Evolutionary conservation across 1,140 invertebrate genomes (phyloP).

Genomic region (Scaptodrosophila lebanonensis): DNA sequence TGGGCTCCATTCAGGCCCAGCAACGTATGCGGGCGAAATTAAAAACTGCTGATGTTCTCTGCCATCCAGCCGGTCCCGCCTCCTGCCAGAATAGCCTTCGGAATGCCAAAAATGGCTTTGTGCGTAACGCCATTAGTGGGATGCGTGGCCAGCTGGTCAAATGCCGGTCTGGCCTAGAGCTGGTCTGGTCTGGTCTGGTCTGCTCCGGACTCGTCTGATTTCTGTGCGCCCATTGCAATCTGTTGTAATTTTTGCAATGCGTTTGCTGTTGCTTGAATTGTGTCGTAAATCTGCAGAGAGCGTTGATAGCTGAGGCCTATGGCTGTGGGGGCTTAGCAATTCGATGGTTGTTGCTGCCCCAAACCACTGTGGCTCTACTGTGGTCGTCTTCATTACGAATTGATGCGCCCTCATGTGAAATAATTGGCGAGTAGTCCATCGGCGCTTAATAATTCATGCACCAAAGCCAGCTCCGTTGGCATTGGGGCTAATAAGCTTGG

Average conservation of each 20-base stretch:
- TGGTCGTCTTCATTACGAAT: constrained; percentile 52
- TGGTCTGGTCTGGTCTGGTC: too few species aligned
- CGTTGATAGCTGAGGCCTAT: too few species aligned
- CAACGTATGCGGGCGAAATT: constrained; percentile 49
- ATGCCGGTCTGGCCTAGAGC: too few species aligned
- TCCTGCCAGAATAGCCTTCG: constrained; percentile 1
- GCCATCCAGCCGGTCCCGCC: constrained; percentile 7
- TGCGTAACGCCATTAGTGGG: constrained; percentile 31
- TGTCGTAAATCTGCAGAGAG: too few species aligned
- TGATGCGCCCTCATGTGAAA: constrained; percentile 67
- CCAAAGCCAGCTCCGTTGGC: constrained; percentile 17
- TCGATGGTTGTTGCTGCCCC: constrained; percentile 7
- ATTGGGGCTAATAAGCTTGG: constrained; percentile 36
- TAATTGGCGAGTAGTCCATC: constrained; percentile 61
- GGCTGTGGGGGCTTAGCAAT: constrained; percentile 13
- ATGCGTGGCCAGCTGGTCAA: constrained; percentile 10
- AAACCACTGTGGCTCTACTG: neutral
- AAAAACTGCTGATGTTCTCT: constrained; percentile 42
- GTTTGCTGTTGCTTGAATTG: too few species aligned
- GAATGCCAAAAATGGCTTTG: constrained; percentile 21
- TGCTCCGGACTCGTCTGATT: too few species aligned
- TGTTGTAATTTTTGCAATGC: constrained; percentile 40
- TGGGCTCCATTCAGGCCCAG: neutral
- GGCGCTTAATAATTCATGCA: constrained; percentile 63
- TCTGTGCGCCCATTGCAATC: constrained; percentile 53